Conservation (phyloP, 2,113 vertebrate species). For the Microtus richardsoni region DNA sequence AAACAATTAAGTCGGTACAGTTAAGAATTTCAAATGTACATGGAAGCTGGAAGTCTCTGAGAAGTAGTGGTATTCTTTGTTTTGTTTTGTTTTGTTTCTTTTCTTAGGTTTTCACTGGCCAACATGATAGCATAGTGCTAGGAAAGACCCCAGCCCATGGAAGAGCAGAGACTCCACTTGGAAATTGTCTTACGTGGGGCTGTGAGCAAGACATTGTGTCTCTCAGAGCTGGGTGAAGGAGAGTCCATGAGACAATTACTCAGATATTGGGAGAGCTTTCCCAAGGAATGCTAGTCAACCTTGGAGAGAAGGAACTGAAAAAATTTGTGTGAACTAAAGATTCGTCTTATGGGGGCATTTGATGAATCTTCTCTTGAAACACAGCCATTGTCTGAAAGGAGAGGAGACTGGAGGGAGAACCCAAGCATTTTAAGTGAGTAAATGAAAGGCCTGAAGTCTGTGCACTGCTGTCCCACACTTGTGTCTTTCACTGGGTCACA, state of each 20-base stretch:
- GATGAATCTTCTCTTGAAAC: slow-evolving; percentile 1
- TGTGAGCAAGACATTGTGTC: neutral
- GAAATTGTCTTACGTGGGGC: neutral
- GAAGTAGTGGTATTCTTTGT: neutral
- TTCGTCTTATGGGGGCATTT: neutral
- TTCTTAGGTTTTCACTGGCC: neutral
- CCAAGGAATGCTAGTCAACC: neutral
- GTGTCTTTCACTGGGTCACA: neutral
- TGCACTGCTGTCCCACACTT: neutral
- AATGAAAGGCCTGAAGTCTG: neutral
- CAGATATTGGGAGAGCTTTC: neutral
- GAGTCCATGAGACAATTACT: neutral
- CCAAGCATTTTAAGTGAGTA: neutral
- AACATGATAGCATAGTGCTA: neutral
- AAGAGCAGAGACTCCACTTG: neutral
- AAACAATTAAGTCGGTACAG: neutral
- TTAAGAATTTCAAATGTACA: neutral
- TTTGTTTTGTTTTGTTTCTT: neutral
- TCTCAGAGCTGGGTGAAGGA: neutral
- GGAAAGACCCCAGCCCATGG: neutral
- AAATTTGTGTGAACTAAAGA: slow-evolving; percentile 34
- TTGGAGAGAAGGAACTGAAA: neutral
- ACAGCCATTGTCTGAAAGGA: slow-evolving; percentile 19
- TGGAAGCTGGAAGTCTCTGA: neutral
- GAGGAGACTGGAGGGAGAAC: neutral